Base-by-base conservation (phyloP, 2,888 invertebrate genomes). In the Hirtodrosophila histrioides region DNA sequence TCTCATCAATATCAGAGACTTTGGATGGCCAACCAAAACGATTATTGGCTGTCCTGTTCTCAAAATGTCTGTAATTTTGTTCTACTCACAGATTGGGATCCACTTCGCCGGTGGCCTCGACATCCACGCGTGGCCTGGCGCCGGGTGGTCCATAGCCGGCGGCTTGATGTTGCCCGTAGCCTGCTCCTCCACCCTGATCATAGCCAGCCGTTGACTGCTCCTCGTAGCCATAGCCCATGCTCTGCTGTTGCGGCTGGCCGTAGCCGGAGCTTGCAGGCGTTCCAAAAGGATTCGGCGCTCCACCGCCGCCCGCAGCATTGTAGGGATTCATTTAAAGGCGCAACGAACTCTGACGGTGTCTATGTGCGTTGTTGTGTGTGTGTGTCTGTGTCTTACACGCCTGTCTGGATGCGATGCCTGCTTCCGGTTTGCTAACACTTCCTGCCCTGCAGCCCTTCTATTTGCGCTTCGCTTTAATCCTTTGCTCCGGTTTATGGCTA, bases 51-150 rank as follows among this genome's bases (percentile, higher is more conserved):
- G 17, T 17, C 17, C 17, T 17, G 17, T 17, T 11, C 7, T 6
- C 6, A 11, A 6, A 6, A 3, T 0, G 0, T 9, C 0, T 31
- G 6, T n/a, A 11, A 10, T 12, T 23, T 3, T 8, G 8, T 0
- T 1, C 4, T 24, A 88, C 93, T 93, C 93, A 95, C 95, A 95
- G 92, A 89, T 93, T 93, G 56, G 97, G 95, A 92, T 97, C 97
- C 73, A 97, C 97, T 92, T 97, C 96, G 70, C 97, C 97, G 82
- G 93, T 93, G 77, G 96, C 97, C 78, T 96, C 95, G 9, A 97
- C 96, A 92, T 96, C 94, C 62, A 97, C 97, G 91, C 95, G 93
- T 50, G 97, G 97, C 74, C 97, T 91, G 7, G 92, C 92, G 3
- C 66, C 77, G 1, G 67, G 64, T 7, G 80, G 88, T 3, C 83